phyloP scores from a whole-genome alignment of 2,888 invertebrate genomes.

The Pegoplata infirma region DNA sequence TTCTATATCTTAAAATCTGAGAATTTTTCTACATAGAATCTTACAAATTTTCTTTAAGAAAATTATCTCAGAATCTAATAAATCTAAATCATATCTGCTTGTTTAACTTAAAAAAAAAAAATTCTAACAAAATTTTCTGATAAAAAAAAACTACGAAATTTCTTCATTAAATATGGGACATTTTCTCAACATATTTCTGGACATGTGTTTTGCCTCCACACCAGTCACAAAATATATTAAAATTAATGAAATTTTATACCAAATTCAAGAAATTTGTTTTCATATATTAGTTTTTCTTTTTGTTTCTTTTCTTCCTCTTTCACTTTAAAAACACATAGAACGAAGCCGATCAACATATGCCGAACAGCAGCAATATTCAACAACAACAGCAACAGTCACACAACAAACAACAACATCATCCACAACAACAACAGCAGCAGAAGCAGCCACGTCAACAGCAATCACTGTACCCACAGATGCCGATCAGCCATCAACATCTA shows the following conservation, averaged over 20 bases:
- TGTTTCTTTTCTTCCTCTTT: constrained; percentile 26
- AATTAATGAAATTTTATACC: constrained; percentile 37
- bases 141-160: constrained; percentile 45
- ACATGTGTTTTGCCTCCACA: constrained; percentile 71
- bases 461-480: constrained; percentile 65
- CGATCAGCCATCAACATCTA: constrained; percentile 69
- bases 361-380: constrained; percentile 46
- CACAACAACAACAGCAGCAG: constrained; percentile 66
- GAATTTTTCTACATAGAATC: too few relatives aligned
- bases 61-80: too few relatives aligned
- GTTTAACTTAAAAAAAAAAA: background rate
- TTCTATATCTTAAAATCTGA: too few relatives aligned
- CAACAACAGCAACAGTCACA: constrained; percentile 50
- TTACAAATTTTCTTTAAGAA: too few relatives aligned
- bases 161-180: constrained; percentile 49
- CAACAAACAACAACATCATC: constrained; percentile 41
- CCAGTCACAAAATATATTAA: constrained; percentile 75
- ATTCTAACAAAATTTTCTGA: background rate
- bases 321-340: constrained; percentile 37
- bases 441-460: constrained; percentile 68
- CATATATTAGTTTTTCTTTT: constrained; percentile 58
- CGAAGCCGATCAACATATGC: constrained; percentile 57
- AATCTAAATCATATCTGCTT: too few relatives aligned
- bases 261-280: constrained; percentile 51
- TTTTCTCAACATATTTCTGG: constrained; percentile 62